Evolutionary conservation across 2,888 invertebrate species (phyloP).

Genomic region (Athalia rosae): DNA sequence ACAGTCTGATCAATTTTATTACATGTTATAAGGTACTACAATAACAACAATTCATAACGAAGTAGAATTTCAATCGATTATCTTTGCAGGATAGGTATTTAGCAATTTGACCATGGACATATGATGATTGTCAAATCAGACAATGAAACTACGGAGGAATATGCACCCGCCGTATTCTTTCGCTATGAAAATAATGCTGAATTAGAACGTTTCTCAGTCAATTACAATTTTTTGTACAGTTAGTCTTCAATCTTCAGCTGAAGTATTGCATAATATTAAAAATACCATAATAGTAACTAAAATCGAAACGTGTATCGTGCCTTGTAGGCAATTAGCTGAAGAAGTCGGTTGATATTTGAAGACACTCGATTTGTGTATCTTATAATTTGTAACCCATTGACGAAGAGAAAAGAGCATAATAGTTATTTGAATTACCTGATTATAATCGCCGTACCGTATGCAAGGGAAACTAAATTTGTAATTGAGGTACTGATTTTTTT

Average conservation of each 20-base stretch:
- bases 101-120: not conserved
- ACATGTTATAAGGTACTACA: slow-evolving; percentile 32
- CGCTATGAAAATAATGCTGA: slow-evolving; percentile 2
- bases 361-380: slow-evolving; percentile 10
- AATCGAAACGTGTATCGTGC: slow-evolving; percentile 27
- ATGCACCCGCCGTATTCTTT: too few relatives aligned
- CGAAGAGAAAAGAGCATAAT: slow-evolving; percentile 5
- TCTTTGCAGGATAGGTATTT: not conserved
- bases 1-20: slow-evolving; percentile 3
- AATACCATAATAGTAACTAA: slow-evolving; percentile 21
- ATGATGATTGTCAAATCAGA: not conserved
- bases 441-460: not conserved
- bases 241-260: slow-evolving; percentile 3
- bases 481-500: slow-evolving; percentile 60
- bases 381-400: slow-evolving; percentile 21
- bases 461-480: slow-evolving; percentile 8
- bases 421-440: not conserved
- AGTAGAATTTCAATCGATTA: not conserved
- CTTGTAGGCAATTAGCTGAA: slow-evolving; percentile 31
- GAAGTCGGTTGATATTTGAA: slow-evolving; percentile 19
- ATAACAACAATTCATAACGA: slow-evolving; percentile 4
- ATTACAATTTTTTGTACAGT: slow-evolving; percentile 3
- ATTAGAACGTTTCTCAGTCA: slow-evolving; percentile 3
- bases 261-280: slow-evolving; percentile 2
- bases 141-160: too few relatives aligned